Evolutionary conservation across 2,888 invertebrate genomes (phyloP).

Genomic region (Sphaerophoria rueppellii): DNA sequence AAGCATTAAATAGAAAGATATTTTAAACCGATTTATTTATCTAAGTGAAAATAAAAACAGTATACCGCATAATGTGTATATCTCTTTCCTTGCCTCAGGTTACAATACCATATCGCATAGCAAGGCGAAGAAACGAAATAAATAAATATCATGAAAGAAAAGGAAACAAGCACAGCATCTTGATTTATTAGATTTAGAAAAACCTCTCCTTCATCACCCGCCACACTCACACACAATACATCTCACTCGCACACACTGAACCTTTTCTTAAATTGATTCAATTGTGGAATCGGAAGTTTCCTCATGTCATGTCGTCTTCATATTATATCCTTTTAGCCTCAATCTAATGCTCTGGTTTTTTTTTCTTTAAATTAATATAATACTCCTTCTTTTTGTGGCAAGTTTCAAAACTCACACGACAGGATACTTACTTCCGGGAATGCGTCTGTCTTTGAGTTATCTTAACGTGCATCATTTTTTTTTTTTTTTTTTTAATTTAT

Average conservation of each 20-base stretch:
- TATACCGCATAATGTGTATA: neutral
- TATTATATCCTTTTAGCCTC: neutral
- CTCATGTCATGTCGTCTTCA: constrained; percentile 42
- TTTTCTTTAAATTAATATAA: constrained; percentile 13
- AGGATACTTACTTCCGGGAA: constrained; percentile 18
- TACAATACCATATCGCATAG: neutral
- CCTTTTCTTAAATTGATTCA: constrained; percentile 60
- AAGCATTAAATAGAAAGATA: neutral
- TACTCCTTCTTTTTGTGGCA: neutral
- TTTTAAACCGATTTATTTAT: constrained; percentile 11
- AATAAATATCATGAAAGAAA: neutral
- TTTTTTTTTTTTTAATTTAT: neutral
- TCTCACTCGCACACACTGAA: too few relatives aligned
- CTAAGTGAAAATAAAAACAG: neutral
- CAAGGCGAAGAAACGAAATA: neutral
- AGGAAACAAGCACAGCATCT: constrained; percentile 24
- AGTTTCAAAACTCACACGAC: constrained; percentile 11
- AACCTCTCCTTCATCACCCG: constrained; percentile 8
- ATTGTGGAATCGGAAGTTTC: constrained; percentile 57
- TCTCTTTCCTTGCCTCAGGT: neutral
- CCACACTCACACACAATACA: neutral
- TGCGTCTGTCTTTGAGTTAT: constrained; percentile 24
- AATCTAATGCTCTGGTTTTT: neutral
- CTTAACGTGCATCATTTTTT: constrained; percentile 12
- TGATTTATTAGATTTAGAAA: constrained; percentile 70